Percentiles rank a stretch among this genome's conserved stretches.
These are phyloP conservation scores for Hassar affinis DNA, from an alignment of 2,113 vertebrate genomes.

Conservation along the genomic window DNA sequence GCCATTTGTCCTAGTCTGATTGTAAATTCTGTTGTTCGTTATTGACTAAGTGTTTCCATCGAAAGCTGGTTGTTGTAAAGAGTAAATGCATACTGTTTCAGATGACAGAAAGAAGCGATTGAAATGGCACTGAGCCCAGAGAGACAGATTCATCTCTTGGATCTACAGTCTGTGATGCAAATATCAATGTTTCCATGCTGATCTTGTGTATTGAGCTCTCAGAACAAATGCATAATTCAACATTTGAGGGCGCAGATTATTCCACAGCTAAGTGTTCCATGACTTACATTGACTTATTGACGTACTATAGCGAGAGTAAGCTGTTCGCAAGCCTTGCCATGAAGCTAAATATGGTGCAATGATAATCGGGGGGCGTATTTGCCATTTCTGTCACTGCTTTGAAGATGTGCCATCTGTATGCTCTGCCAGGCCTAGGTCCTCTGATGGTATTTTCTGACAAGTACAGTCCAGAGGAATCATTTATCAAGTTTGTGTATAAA, in stretches of 20 bases:
- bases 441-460: constrained; percentile 32
- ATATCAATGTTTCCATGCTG: constrained; percentile 41
- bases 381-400: constrained; percentile 29
- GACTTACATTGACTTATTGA: constrained; percentile 30
- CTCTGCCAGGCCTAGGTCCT: constrained; percentile 27
- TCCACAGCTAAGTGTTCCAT: constrained; percentile 33
- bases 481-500: constrained; percentile 7
- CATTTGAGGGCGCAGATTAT: constrained; percentile 18
- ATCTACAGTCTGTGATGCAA: constrained; percentile 30
- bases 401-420: constrained; percentile 35
- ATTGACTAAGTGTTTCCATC: constrained; percentile 49
- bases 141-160: constrained; percentile 34
- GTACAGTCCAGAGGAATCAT: constrained; percentile 21
- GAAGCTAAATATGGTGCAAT: constrained; percentile 23
- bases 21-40: constrained; percentile 65
- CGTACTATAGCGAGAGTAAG: constrained; percentile 26
- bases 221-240: constrained; percentile 47
- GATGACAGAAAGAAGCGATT: constrained; percentile 11
- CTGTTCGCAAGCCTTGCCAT: constrained; percentile 21
- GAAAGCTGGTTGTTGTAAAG: not conserved
- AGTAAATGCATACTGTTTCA: constrained; percentile 13
- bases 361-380: constrained; percentile 38
- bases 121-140: constrained; percentile 33
- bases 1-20: constrained; percentile 51
- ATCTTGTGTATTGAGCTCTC: constrained; percentile 31